Base-by-base conservation (phyloP, 2,113 vertebrate genomes). In the Neomonachus schauinslandi region DNA sequence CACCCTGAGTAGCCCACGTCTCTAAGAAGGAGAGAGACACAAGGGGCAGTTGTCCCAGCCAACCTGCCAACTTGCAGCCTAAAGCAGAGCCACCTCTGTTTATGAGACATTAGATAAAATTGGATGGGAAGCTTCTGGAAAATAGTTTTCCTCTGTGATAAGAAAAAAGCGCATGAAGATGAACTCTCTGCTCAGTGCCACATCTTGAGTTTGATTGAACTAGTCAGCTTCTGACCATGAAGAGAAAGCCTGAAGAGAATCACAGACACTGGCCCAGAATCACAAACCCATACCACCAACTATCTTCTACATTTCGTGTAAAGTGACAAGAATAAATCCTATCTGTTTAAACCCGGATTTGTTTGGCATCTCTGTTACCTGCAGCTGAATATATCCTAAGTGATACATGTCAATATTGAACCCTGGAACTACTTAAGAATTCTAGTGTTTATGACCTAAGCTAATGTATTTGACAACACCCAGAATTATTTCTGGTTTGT, bases 361-460 rank as follows among this genome's bases (percentile, higher is more conserved):
- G 14, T 42, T 76, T 59, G 28, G 13, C 7, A 33, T 49, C n/a
- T 69, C 55, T 71, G 31, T 86, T 63, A 36, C 28, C 61, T 74
- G 46, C 7, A 18, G 21, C 18, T 95, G 24, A 61, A 74, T 94
- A 14, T 63, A n/a, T 65, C 33, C 81, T 72, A 72, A 8, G 14
- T 72, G 22, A 93, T 14, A 49, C 24, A 42, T 39, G 24, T 83
- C n/a, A 74, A 53, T 46, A 92, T 1, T 77, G 59, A 89, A 82
- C 91, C 16, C 49, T 46, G 61, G 18, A 67, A 55, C 28, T 67
- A 77, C 16, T 42, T 67, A 79, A 71, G 33, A 5, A 28, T 63
- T 95, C 49, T 61, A 39, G 33, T n/a, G 91, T 86, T 76, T 63
- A 85, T 92, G 33, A 79, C n/a, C 42, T 49, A 94, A 89, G 12